Base-by-base conservation (phyloP, 2,113 vertebrate species). In the Coreoperca whiteheadi region DNA sequence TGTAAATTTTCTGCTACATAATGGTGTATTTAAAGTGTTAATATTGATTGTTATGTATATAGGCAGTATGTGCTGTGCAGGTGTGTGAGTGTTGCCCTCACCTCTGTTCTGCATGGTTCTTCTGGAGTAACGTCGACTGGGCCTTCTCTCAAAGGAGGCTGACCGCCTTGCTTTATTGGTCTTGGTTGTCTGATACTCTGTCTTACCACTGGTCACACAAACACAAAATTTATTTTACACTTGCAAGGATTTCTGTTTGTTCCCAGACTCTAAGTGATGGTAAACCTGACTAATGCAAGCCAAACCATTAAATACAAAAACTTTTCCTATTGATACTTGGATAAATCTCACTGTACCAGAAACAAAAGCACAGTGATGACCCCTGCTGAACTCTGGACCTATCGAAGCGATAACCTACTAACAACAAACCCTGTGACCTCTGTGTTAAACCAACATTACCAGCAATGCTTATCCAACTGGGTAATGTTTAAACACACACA, bases 161-260 rank as follows among this genome's bases (percentile, higher is more conserved):
- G 98, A 98, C 14, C 98, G 93, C 83, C 98, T 95, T 37, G 98
- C 97, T 96, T 99, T 99, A 79, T 95, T 99, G 41, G 95, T 96
- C 93, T 99, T 99, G 68, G 98, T 99, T n/a, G 98, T 99, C 94
- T 99, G 98, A 90, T 99, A 99, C 61, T 99, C 98, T 0, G 98
- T 99, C 94, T 99, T 99, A 63, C 98, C 98, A 91, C 98, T 96
- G 83, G 34, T 54, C 18, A 79, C 25, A 82, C 11, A 85, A 15
- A 84, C 20, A 78, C 18, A 70, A 18, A 23, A 64, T 10, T 5
- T 43, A 51, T 69, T 43, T 63, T 23, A 60, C 30, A 61, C 32
- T 9, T 59, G 7, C 11, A 57, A 18, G 25, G 8, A 39, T 23
- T 8, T 66, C 2, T 3, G 21, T 74, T 63, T 50, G 50, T 51